phyloP scores from a whole-genome alignment of 2,888 invertebrate species.

The Ormyrus pomaceus region DNA sequence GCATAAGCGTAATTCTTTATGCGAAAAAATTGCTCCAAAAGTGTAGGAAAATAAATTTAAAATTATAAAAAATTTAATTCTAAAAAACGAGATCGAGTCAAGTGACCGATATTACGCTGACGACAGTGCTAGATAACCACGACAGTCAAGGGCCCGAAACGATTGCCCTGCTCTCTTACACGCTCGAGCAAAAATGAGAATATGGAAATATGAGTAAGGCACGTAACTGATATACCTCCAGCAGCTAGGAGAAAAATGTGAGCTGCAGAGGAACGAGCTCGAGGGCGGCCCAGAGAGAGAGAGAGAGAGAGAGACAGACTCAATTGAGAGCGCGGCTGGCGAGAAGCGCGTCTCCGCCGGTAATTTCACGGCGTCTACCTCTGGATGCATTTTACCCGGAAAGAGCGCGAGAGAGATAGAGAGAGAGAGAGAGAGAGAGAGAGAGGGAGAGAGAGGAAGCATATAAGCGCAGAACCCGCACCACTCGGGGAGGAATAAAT shows the following conservation, averaged over 20 bases:
- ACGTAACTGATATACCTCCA: conserved; percentile 24
- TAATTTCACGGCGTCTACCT: conserved; percentile 70
- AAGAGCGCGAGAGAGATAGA: conserved; percentile 5
- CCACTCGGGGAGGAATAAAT: conserved; percentile 60
- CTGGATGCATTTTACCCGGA: conserved; percentile 64
- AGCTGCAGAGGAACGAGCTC: not conserved
- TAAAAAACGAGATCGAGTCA: no score
- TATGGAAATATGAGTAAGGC: conserved; percentile 35
- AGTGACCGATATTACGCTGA: not conserved
- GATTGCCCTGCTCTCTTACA: not conserved
- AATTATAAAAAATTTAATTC: no score
- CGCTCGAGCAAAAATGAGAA: conserved; percentile 16
- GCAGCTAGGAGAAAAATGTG: not conserved
- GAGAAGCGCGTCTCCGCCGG: conserved; percentile 46
- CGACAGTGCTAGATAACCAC: conserved; percentile 8
- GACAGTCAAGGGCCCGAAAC: not conserved
- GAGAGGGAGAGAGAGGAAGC: not conserved
- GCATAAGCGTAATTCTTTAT: conserved; percentile 45
- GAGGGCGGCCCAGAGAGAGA: not conserved
- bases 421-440: not conserved
- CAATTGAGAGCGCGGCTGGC: not conserved
- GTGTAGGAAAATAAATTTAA: no score
- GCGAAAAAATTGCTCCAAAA: no score
- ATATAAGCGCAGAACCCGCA: conserved; percentile 48
- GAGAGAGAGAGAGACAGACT: not conserved